Conservation (phyloP, 2,888 invertebrate genomes). For the Acrobasis suavella region DNA sequence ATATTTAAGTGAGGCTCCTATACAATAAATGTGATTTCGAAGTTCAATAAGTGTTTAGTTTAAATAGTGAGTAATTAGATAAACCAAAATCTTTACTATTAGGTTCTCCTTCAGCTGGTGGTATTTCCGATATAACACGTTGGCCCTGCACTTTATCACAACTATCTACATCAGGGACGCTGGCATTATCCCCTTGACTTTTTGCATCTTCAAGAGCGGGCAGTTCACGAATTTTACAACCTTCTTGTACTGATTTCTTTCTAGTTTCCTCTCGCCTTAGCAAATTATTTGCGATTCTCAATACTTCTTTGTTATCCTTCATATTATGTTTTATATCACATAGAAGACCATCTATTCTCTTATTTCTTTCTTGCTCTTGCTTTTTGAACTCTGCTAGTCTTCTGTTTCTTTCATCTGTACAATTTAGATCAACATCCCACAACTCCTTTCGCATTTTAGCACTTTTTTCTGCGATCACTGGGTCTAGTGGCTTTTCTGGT, state of each 20-base stretch:
- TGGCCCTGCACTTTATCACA: slow-evolving; percentile 16
- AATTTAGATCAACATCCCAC: slow-evolving; percentile 54
- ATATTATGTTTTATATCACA: slow-evolving; percentile 69
- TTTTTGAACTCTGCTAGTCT: slow-evolving; percentile 47
- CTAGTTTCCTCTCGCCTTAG: slow-evolving; percentile 58
- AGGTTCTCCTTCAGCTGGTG: slow-evolving; percentile 31
- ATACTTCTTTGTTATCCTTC: slow-evolving; percentile 73
- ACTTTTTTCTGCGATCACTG: slow-evolving; percentile 24
- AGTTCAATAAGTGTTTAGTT: too few species aligned
- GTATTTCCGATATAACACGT: slow-evolving; percentile 26
- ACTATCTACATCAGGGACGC: slow-evolving; percentile 31
- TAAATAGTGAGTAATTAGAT: too few species aligned
- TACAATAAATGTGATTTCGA: too few species aligned
- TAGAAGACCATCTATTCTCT: slow-evolving; percentile 63
- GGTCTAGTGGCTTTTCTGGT: slow-evolving; percentile 24
- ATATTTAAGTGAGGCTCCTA: too few species aligned
- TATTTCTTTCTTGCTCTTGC: slow-evolving; percentile 55
- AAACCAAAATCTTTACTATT: slow-evolving; percentile 25
- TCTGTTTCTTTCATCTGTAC: slow-evolving; percentile 44
- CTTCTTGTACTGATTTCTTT: slow-evolving; percentile 41
- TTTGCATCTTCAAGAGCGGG: slow-evolving; percentile 45
- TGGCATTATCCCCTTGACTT: slow-evolving; percentile 59
- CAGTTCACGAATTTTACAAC: slow-evolving; percentile 39
- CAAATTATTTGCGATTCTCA: slow-evolving; percentile 64
- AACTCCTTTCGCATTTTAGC: slow-evolving; percentile 52